Evolutionary conservation across 2,797 vertebrate species (phyloP).

Genomic region (Taeniopygia guttata): DNA sequence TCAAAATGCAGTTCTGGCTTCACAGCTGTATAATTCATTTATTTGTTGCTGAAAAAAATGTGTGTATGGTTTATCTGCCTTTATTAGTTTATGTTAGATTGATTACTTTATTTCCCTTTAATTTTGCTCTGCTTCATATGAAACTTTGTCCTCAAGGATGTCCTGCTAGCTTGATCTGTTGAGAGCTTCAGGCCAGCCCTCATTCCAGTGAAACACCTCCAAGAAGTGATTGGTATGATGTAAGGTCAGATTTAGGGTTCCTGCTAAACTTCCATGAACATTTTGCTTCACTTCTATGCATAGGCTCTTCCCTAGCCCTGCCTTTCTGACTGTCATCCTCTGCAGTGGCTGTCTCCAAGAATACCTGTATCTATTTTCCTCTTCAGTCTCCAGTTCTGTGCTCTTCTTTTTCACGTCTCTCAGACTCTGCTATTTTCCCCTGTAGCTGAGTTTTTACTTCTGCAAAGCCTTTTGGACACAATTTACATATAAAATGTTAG

Average conservation of each 20-base stretch:
- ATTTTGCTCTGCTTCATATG: background rate
- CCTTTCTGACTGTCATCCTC: background rate
- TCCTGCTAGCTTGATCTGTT: background rate
- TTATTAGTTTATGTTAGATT: background rate
- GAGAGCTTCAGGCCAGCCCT: background rate
- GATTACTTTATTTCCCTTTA: background rate
- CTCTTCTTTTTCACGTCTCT: background rate
- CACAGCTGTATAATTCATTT: background rate
- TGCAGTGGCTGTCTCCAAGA: background rate
- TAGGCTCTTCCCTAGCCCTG: background rate
- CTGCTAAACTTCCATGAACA: background rate
- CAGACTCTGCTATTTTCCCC: background rate
- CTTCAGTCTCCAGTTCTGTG: background rate
- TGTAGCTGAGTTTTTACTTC: background rate
- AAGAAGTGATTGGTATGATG: background rate
- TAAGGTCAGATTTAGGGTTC: background rate
- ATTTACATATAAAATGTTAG: background rate
- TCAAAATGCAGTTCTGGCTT: background rate
- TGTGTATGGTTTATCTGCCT: background rate
- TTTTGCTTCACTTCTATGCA: background rate
- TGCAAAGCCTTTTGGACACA: background rate
- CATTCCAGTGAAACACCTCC: background rate
- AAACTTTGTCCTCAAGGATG: background rate
- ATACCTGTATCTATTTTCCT: background rate
- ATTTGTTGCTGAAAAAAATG: background rate